Base-by-base conservation (phyloP, 92 coral and sea anemone genomes). In the Actinostola sp. region DNA sequence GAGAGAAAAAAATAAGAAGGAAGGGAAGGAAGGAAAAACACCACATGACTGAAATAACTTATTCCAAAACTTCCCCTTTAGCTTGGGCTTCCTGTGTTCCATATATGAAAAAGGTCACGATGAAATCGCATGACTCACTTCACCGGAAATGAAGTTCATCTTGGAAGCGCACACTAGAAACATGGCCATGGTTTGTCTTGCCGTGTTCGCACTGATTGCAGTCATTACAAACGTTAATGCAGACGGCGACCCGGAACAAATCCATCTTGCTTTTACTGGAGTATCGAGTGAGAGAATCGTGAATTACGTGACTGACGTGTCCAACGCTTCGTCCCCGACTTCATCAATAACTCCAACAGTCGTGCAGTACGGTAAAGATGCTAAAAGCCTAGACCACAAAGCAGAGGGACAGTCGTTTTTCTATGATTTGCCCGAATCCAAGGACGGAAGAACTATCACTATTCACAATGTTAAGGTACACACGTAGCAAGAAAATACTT, bases 241-340 rank as follows among this genome's bases (percentile, higher is more conserved):
- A 24, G 67, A 30, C 32, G 33, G 9, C 26, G 59, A 78, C 9
- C 97, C 97, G 8, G 97, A 91, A 55, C 97, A 91, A 63, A 87
- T 91, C 50, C 97, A 91, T 14, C 68, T 91, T 24, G 84, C 88
- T 16, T 91, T 75, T 41, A 91, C 97, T 12, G 97, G 97, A 7
- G 43, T 62, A 46, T 63, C 89, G 3, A 91, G 90, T 66, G 97
- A 91, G 60, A 67, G 92, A 82, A 76, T 80, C 23, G 88, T 91
- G 0, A 87, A 73, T 44, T 91, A 87, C 48, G 97, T 87, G 11
- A 91, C 97, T 15, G 71, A 73, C 10, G 62, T 81, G 31, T 74
- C 78, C 1, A 52, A 26, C 32, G 44, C 43, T n/a, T 36, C 38
- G 8, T 56, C 62, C 10, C 72, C 29, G 38, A 64, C 52, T 13